Base-by-base conservation (phyloP, 1,140 invertebrate species). In the Cotesia glomerata region DNA sequence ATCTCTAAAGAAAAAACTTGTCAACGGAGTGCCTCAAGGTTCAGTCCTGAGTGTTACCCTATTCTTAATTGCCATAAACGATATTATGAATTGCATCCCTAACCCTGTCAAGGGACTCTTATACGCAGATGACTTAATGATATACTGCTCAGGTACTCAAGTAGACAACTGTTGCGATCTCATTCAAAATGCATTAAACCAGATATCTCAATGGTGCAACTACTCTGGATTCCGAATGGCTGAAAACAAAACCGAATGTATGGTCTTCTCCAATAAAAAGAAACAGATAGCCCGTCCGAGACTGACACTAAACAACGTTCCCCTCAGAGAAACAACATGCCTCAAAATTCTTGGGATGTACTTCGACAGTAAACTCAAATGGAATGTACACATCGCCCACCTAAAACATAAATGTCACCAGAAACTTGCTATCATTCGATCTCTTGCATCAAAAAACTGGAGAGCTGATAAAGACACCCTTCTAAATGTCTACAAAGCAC, bases 281-380 rank as follows among this genome's bases (percentile, higher is more conserved):
- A 18, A 18, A 18, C 18, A 18, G 18, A 1, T 2, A 18, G 18
- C 18, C 18, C 18, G 18, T 18, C 2, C 18, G 0, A 18, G 18
- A 18, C 18, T 18, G 18, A 18, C 18, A 18, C 18, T 18, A 18
- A 18, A 1, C 68, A 70, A 51, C 16, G 45, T 18, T n/a, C 13
- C 13, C 45, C 62, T n/a, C 13, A 70, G n/a, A 26, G 51, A 4
- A 5, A 62, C 13, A 2, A 49, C n/a, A 1, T n/a, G 13, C 62
- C 36, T 56, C 7, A 75, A 75, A 76, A 73, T 78, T 4, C 71
- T 79, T 1, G 78, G 75, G 1, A n/a, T 75, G 2, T 56, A 39
- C 5, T 74, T 80, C 54, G 72, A 78, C 49, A 35, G 58, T 0
- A 72, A 70, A 65, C 5, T 77, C 11, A 71, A 49, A 3, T 80